phyloP scores from a whole-genome alignment of 2,888 invertebrate genomes.

The Lycocerus yunnanus region DNA sequence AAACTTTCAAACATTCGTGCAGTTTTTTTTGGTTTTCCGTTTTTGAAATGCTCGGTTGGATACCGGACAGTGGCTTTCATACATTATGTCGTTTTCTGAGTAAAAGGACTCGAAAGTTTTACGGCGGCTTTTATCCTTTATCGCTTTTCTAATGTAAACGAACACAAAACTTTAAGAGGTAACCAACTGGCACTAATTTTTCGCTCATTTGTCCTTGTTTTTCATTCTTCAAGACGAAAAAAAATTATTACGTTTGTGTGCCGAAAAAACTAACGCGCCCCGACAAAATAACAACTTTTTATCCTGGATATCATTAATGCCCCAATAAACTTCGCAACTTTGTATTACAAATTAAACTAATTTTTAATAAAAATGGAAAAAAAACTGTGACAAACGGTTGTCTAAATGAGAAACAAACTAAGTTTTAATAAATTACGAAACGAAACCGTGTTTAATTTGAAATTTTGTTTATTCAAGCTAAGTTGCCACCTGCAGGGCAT shows the following conservation, averaged over 20 bases:
- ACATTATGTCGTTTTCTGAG: conserved; percentile 24
- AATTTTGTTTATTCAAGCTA: neutral
- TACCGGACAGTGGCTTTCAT: conserved; percentile 15
- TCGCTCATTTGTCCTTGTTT: conserved; percentile 11
- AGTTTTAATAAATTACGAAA: neutral
- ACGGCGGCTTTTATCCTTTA: conserved; percentile 30
- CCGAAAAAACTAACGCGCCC: neutral
- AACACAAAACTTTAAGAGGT: conserved; percentile 21
- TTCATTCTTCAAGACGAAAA: conserved; percentile 3
- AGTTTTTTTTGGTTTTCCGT: neutral
- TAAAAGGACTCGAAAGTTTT: conserved; percentile 29
- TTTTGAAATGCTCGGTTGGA: neutral
- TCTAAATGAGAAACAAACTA: neutral
- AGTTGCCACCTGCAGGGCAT: neutral
- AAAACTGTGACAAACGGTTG: neutral
- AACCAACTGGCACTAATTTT: conserved; percentile 20
- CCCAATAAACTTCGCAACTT: neutral
- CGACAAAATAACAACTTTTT: conserved; percentile 18
- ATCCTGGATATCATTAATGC: conserved; percentile 5
- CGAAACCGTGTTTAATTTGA: neutral
- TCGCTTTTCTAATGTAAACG: conserved; percentile 26
- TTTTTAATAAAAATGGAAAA: neutral
- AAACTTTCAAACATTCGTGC: conserved; percentile 18
- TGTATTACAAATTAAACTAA: neutral
- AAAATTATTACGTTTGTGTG: conserved; percentile 9